Conservation (phyloP, 2,113 vertebrate genomes). For the Boulengeromyrus knoepffleri region DNA sequence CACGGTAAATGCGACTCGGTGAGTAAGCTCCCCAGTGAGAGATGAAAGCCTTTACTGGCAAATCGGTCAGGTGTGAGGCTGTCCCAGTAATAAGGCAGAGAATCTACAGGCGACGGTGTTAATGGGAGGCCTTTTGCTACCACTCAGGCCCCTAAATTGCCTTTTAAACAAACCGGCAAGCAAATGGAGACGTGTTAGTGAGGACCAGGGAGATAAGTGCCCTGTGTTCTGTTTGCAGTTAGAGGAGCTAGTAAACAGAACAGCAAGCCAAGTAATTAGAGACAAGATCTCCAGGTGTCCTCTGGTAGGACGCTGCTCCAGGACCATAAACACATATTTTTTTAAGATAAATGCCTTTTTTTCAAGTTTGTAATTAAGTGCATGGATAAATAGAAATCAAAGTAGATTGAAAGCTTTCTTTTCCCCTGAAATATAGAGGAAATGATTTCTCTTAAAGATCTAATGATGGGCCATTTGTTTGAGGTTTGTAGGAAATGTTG, state of each 20-base stretch:
- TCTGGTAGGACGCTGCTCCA: background rate
- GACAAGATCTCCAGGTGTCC: background rate
- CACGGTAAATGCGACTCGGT: slow-evolving; percentile 74
- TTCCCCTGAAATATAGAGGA: background rate
- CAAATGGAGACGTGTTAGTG: slow-evolving; percentile 1
- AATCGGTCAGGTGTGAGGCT: background rate
- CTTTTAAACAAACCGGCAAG: slow-evolving; percentile 21
- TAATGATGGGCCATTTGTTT: background rate
- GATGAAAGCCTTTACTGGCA: background rate
- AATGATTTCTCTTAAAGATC: background rate
- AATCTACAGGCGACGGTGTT: background rate
- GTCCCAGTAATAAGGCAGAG: slow-evolving; percentile 23
- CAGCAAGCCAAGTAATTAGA: slow-evolving; percentile 1
- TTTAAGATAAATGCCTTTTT: background rate
- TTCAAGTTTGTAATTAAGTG: background rate
- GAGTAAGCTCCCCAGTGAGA: slow-evolving; percentile 23
- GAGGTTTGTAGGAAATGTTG: background rate
- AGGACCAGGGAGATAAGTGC: slow-evolving; percentile 21
- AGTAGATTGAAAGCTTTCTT: background rate
- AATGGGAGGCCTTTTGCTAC: slow-evolving; percentile 5
- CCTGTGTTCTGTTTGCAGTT: slow-evolving; percentile 17
- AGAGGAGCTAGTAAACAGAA: slow-evolving; percentile 13
- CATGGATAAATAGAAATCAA: slow-evolving; percentile 2
- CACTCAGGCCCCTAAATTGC: background rate
- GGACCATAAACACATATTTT: background rate